Evolutionary conservation across 2,113 vertebrate species (phyloP), one percentile per base, ranked within the genome.

Genomic region (Halichoeres trimaculatus): DNA sequence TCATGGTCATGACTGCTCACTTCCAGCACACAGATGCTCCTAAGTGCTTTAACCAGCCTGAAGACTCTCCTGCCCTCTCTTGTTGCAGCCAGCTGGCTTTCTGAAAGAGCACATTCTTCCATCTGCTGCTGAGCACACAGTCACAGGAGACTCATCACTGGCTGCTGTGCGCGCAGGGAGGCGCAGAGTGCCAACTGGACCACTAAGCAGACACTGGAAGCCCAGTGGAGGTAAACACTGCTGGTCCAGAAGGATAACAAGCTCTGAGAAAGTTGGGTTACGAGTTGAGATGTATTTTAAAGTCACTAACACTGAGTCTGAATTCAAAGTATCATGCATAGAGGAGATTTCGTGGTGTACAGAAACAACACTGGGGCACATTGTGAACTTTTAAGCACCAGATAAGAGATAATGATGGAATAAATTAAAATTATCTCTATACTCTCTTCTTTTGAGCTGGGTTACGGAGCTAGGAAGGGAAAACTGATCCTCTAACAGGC

Each of bases 101-200:
- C 55, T 85, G 50, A 85, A 85, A 85, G 86, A 86, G 68, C 84
- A 79, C 81, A 81, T 86, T 85, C 84, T 83, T 85, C 78, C 85
- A 77, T 80, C 81, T 65, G 76, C 72, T 74, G 68, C 63, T 66
- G 67, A 56, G 66, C 76, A 62, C 73, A 67, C 66, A 52, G 70
- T 75, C 84, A 83, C 80, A 79, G 74, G 70, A 85, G 79, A 67
- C 73, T 72, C 74, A 36, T 72, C 80, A 55, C 26, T 19, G 54
- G 68, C 68, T 67, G 47, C 81, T 78, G 62, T 24, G 60, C 47
- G 52, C 36, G 40, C 52, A 55, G 11, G 38, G 20, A 62, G 61
- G 34, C 64, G 26, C 40, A 60, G 47, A 55, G 50, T 41, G 78
- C 70, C 85, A 72, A 59, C 60, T 35, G 30, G 22, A 80, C 51